Evolutionary conservation across 2,113 vertebrate genomes (phyloP).

Genomic region (Isurus oxyrinchus): DNA sequence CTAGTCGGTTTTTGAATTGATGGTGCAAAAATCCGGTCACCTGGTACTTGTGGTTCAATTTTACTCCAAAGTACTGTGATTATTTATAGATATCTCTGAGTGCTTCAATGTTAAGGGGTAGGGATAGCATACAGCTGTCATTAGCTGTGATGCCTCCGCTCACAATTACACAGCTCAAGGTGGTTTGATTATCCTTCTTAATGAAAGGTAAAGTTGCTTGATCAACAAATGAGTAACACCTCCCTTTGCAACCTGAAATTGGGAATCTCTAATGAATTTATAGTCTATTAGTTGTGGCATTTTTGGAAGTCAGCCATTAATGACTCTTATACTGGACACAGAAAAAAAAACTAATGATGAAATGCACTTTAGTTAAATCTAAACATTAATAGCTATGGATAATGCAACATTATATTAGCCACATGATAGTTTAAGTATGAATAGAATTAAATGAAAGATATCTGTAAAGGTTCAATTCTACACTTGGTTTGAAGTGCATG

Average conservation of each 20-base stretch:
- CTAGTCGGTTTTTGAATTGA: conserved; percentile 39
- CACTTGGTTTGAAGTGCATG: not conserved
- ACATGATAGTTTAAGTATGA: conserved; percentile 16
- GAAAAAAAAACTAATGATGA: conserved; percentile 12
- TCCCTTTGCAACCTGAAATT: conserved; percentile 42
- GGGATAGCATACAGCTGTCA: not conserved
- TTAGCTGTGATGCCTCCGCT: not conserved
- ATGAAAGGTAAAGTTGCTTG: conserved; percentile 39
- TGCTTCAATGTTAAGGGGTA: not conserved
- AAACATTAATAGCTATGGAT: not conserved
- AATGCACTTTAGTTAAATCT: conserved; percentile 17
- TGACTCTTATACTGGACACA: not conserved
- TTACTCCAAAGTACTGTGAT: not conserved
- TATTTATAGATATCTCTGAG: conserved; percentile 39
- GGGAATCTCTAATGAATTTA: conserved; percentile 44
- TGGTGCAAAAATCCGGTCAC: conserved; percentile 29
- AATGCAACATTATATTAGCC: conserved; percentile 21
- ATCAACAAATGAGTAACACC: conserved; percentile 38
- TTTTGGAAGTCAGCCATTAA: conserved; percentile 38
- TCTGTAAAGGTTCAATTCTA: conserved; percentile 28
- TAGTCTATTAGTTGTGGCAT: conserved; percentile 38
- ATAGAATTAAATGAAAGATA: conserved; percentile 29
- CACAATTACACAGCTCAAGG: conserved; percentile 16
- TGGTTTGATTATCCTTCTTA: conserved; percentile 31
- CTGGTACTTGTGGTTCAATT: conserved; percentile 7